Evolutionary conservation across 2,797 vertebrate species (phyloP).

Genomic region (Bufotes viridis): DNA sequence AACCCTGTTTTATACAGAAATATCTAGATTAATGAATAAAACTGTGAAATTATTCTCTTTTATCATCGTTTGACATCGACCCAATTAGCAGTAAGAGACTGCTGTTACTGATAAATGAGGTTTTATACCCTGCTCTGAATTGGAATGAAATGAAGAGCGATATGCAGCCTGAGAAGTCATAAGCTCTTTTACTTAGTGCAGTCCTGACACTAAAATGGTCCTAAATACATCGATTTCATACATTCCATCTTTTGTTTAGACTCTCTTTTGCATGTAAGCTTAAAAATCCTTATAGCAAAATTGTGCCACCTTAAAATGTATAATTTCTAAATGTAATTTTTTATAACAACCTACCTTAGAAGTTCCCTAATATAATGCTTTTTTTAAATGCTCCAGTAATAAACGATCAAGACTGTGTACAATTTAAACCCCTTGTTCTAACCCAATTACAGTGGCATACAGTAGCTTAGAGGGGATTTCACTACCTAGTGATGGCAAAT

Average conservation of each 20-base stretch:
- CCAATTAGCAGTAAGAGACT: conserved; percentile 67
- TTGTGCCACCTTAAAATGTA: not conserved
- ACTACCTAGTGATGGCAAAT: too few species aligned
- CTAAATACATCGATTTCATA: not conserved
- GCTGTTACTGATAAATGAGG: conserved; percentile 64
- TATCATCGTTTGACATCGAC: conserved; percentile 54
- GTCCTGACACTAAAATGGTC: conserved; percentile 44
- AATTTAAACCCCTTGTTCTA: too few species aligned
- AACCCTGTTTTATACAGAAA: conserved; percentile 53
- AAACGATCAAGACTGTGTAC: too few species aligned
- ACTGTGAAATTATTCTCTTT: conserved; percentile 51
- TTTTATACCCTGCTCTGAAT: conserved; percentile 61
- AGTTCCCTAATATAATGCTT: too few species aligned
- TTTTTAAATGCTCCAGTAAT: too few species aligned
- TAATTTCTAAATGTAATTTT: too few species aligned
- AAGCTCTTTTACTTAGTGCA: conserved; percentile 59
- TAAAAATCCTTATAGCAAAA: not conserved
- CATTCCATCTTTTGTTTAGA: not conserved
- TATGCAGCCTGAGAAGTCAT: conserved; percentile 35
- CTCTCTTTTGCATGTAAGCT: not conserved
- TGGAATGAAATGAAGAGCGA: conserved; percentile 62
- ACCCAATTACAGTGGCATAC: too few species aligned
- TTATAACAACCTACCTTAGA: too few species aligned
- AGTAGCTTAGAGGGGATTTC: too few species aligned
- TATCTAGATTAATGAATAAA: conserved; percentile 56